Evolutionary conservation across 1,140 invertebrate genomes (phyloP), one percentile per base, ranked within the genome.

Genomic region (Sesamia nonagrioides): DNA sequence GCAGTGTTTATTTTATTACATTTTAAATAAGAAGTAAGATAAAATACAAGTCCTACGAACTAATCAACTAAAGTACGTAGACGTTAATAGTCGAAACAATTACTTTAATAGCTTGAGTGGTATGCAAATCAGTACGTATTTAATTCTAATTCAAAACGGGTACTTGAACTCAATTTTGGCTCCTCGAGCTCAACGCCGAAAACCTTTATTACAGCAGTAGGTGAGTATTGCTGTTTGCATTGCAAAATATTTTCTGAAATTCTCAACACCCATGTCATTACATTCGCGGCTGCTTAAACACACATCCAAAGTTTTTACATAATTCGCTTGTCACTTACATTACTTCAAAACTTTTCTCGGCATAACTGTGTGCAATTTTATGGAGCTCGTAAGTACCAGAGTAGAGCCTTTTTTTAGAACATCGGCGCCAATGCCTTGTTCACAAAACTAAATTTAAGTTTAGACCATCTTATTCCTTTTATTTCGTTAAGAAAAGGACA

Each of bases 241-340:
- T 40, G n/a, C 15, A 37, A 61, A 61, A 61, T 35, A 45, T 66
- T 73, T 40, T 27, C 54, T 40, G 13, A 21, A 73, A 60, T 73
- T 73, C 18, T 15, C 52, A 21, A 18, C 35, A 58, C 35, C 17
- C 52, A 58, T 58, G 56, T 18, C 17, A 73, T 58, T n/a, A 42
- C 69, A 73, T n/a, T n/a, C n/a, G n/a, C 17, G 69, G 11, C 11
- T 40, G 17, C 33, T 40, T 72, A 40, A 58, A 58, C 69, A 56
- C n/a, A 40, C 52, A 35, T 56, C 50, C 21, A 73, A 58, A 71
- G 5, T 69, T 50, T 40, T n/a, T 4, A 17, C 61, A n/a, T 42
- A 45, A 45, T 66, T 66, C 18, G 11, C 45, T 45, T 21, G 69
- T 42, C 69, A 50, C 52, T 73, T 73, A 58, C 15, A 35, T 37